These are phyloP conservation scores for Hololepta plana DNA, from an alignment of 2,888 invertebrate genomes.

Conservation along the genomic window DNA sequence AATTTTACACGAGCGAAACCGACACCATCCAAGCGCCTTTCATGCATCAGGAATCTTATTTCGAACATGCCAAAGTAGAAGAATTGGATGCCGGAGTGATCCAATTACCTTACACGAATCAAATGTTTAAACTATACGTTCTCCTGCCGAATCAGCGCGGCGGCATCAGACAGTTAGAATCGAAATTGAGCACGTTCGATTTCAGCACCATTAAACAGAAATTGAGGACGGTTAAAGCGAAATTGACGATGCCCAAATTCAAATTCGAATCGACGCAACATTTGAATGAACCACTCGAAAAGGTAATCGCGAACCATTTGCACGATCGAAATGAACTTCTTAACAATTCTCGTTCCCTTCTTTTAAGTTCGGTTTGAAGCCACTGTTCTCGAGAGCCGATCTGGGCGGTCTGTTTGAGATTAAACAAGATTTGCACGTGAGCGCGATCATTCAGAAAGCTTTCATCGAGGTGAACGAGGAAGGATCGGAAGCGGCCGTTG, in stretches of 20 bases:
- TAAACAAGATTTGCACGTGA: no score
- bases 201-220: conserved; percentile 31
- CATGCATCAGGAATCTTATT: conserved; percentile 44
- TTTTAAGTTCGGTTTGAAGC: conserved; percentile 48
- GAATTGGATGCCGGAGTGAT: conserved; percentile 42
- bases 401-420: no score
- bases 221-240: conserved; percentile 35
- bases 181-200: conserved; percentile 36
- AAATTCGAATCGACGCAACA: conserved; percentile 59
- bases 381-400: no score
- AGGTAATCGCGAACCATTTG: no score
- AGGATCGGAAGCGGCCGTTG: conserved; percentile 9
- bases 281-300: conserved; percentile 38
- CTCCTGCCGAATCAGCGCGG: conserved; percentile 50
- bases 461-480: conserved; percentile 9
- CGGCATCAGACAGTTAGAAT: conserved; percentile 43
- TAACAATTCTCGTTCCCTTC: conserved; percentile 8
- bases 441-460: conserved; percentile 8
- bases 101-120: conserved; percentile 51
- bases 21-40: conserved; percentile 47
- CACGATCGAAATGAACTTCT: no score
- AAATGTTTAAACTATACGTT: conserved; percentile 53
- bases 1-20: conserved; percentile 40
- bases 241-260: conserved; percentile 60
- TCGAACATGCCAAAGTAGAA: conserved; percentile 29